phyloP scores from a whole-genome alignment of 2,797 vertebrate species.

The Pipistrellus kuhlii region DNA sequence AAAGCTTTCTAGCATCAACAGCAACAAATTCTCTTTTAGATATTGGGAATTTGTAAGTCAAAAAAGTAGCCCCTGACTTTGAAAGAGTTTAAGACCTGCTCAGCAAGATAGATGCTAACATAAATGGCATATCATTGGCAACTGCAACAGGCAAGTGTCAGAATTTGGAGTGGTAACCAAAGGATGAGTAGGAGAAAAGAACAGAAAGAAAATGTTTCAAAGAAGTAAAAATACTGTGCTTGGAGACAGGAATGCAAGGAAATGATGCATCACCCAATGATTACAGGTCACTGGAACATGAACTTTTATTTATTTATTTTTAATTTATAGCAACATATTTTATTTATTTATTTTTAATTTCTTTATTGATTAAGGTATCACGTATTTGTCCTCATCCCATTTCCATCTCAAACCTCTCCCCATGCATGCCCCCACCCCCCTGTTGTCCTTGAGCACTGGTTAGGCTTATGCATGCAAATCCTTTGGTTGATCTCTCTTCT shows the following conservation, averaged over 20 bases:
- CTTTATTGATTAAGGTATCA: too few species aligned
- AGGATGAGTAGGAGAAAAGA: neutral
- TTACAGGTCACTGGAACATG: neutral
- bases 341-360: too few species aligned
- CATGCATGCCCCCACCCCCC: too few species aligned
- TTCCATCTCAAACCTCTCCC: too few species aligned
- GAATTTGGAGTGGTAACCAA: neutral
- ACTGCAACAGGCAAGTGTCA: neutral
- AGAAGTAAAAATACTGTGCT: neutral
- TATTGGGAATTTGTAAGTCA: neutral
- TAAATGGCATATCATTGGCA: neutral
- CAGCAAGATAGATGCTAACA: neutral
- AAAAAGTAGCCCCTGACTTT: neutral
- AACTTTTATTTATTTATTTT: neutral
- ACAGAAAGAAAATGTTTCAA: neutral
- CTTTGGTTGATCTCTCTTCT: too few species aligned
- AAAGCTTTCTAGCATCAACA: neutral
- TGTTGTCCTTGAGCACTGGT: too few species aligned
- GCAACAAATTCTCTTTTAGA: neutral
- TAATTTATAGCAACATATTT: too few species aligned
- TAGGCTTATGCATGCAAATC: too few species aligned
- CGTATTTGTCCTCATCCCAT: too few species aligned
- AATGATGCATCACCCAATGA: neutral
- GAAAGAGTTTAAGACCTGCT: neutral
- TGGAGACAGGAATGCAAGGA: neutral